Evolutionary conservation across 1,140 invertebrate genomes (phyloP).

Genomic region (Epicauta chinensis): DNA sequence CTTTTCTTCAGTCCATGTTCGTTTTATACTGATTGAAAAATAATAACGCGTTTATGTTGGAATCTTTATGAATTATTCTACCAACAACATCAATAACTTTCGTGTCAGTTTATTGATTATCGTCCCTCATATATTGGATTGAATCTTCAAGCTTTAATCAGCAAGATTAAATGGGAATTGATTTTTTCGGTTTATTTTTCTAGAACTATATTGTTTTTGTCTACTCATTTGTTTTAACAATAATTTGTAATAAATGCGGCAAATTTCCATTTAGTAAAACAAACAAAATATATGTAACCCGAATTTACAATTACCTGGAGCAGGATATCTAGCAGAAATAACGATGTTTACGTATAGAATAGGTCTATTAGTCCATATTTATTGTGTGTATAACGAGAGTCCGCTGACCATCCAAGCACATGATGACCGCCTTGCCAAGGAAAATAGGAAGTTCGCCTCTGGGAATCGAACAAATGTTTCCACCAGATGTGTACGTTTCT

Average conservation of each 20-base stretch:
- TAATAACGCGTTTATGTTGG: conserved; percentile 36
- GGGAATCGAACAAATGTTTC: conserved; percentile 25
- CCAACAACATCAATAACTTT: conserved; percentile 31
- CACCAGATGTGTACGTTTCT: background rate
- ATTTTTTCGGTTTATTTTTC: too few relatives aligned
- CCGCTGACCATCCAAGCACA: conserved; percentile 30
- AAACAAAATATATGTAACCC: conserved; percentile 28
- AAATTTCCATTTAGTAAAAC: conserved; percentile 22
- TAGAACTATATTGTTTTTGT: too few relatives aligned
- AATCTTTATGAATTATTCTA: conserved; percentile 36
- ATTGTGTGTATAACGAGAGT: conserved; percentile 39
- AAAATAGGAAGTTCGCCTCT: conserved; percentile 28
- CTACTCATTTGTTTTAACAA: too few relatives aligned
- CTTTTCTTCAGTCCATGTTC: conserved; percentile 27
- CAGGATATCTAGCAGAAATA: conserved; percentile 35
- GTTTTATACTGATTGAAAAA: conserved; percentile 37
- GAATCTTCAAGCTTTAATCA: conserved; percentile 18
- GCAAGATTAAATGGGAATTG: conserved; percentile 12
- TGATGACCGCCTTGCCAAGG: conserved; percentile 28
- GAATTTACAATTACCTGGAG: conserved; percentile 22
- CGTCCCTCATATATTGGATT: conserved; percentile 15
- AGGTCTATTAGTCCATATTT: conserved; percentile 40
- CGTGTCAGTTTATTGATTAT: conserved; percentile 26
- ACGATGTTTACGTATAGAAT: conserved; percentile 39
- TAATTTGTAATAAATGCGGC: too few relatives aligned